Percentiles rank a stretch among this genome's conserved stretches.
These are phyloP conservation scores for Oxyscelio sp. DNA, from an alignment of 2,888 invertebrate species.

Conservation along the genomic window DNA sequence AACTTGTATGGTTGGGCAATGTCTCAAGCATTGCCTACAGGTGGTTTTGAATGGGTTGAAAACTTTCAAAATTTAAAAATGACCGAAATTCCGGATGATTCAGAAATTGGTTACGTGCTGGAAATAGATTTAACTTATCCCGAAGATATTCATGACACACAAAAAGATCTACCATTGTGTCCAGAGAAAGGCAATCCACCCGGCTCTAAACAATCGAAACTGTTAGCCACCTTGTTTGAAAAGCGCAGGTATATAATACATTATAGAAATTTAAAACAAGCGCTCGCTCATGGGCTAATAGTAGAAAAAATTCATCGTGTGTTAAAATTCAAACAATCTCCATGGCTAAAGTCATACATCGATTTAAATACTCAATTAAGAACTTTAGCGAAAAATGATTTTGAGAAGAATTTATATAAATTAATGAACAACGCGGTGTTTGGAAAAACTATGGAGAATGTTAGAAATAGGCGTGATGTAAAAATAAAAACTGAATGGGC, in stretches of 20 bases:
- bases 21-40: neutral
- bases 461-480: conserved; percentile 19
- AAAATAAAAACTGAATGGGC: conserved; percentile 8
- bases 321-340: conserved; percentile 25
- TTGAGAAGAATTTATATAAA: conserved; percentile 28
- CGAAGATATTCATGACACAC: neutral
- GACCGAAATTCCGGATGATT: neutral
- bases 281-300: conserved; percentile 10
- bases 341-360: conserved; percentile 8
- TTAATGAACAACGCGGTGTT: conserved; percentile 19
- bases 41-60: conserved; percentile 9
- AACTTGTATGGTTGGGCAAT: conserved; percentile 24
- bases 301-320: conserved; percentile 21
- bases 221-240: conserved; percentile 13
- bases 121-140: conserved; percentile 33
- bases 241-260: conserved; percentile 22
- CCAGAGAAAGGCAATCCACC: conserved; percentile 2
- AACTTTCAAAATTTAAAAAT: conserved; percentile 20
- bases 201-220: conserved; percentile 10
- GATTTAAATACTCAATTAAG: neutral
- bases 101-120: conserved; percentile 25
- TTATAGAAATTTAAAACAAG: conserved; percentile 40
- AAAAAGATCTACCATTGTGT: conserved; percentile 14
- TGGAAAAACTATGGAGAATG: conserved; percentile 37
- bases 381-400: neutral